Conservation (phyloP, 2,888 invertebrate species). For the Elysia crispata region DNA sequence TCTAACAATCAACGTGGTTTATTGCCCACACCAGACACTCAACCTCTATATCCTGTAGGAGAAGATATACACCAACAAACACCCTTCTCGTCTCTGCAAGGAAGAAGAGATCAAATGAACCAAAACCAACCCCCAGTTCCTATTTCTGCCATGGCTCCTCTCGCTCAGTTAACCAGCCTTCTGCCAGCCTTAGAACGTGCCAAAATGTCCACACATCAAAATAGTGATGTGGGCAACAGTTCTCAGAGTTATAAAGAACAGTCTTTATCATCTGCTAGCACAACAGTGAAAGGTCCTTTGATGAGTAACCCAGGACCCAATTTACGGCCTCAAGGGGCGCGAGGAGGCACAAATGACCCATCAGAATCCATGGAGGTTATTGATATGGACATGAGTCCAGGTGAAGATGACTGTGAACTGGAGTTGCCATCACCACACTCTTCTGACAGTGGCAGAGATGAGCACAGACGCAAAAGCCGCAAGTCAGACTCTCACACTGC, state of each 20-base stretch:
- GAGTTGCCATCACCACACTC: conserved; percentile 64
- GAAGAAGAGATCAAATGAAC: conserved; percentile 21
- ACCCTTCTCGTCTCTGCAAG: conserved; percentile 47
- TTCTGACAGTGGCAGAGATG: conserved; percentile 27
- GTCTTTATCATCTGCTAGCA: conserved; percentile 19
- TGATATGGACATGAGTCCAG: conserved; percentile 82
- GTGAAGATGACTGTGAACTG: conserved; percentile 68
- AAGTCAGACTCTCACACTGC: conserved; percentile 24
- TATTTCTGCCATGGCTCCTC: conserved; percentile 41
- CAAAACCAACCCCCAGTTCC: conserved; percentile 40
- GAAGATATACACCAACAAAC: conserved; percentile 46
- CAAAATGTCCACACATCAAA: conserved; percentile 39
- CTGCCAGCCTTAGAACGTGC: conserved; percentile 44
- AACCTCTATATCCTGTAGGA: conserved; percentile 22
- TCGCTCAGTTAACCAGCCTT: conserved; percentile 43
- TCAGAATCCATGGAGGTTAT: conserved; percentile 79
- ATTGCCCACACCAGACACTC: conserved; percentile 44
- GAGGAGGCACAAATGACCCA: conserved; percentile 39
- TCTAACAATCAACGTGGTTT: conserved; percentile 36
- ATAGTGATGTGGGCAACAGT: not conserved
- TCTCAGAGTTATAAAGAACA: not conserved
- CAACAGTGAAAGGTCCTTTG: conserved; percentile 49
- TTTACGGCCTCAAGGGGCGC: not conserved
- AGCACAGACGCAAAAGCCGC: not conserved
- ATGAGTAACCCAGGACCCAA: not conserved